phyloP scores from a whole-genome alignment of 35 echinoderm and acorn worm genomes.

The Stichopus chloronotus region DNA sequence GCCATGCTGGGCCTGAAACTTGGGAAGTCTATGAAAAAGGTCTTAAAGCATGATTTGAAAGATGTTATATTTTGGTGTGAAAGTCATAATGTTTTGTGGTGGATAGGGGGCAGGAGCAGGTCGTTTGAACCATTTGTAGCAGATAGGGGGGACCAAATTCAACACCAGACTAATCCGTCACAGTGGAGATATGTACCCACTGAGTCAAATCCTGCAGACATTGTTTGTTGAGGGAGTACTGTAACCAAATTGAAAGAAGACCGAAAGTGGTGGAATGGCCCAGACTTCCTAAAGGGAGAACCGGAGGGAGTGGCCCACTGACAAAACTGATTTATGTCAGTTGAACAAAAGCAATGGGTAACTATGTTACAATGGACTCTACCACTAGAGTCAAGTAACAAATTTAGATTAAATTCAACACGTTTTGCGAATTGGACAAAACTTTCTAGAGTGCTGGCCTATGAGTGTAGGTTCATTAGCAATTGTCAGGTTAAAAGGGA shows the following conservation, averaged over 20 bases:
- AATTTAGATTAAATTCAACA: slow-evolving; percentile 32
- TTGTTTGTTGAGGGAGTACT: not conserved
- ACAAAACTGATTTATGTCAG: slow-evolving; percentile 4
- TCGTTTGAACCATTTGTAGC: slow-evolving; percentile 58
- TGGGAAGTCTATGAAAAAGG: not conserved
- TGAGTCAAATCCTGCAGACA: not conserved
- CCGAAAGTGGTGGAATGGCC: not conserved
- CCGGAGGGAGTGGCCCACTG: not conserved
- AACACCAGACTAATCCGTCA: slow-evolving; percentile 25
- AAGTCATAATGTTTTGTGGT: slow-evolving; percentile 28
- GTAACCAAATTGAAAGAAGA: not conserved
- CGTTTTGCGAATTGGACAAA: slow-evolving; percentile 18
- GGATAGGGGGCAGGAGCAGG: slow-evolving; percentile 25
- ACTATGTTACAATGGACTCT: not conserved
- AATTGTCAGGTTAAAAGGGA: not conserved
- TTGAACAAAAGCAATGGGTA: slow-evolving; percentile 10
- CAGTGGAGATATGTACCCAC: slow-evolving; percentile 53
- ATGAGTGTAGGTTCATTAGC: slow-evolving; percentile 5
- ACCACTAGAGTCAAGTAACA: not conserved
- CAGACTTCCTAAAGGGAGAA: not conserved
- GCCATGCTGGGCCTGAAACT: slow-evolving; percentile 47
- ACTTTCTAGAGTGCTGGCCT: slow-evolving; percentile 26
- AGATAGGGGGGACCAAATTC: slow-evolving; percentile 31
- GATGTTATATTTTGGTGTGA: slow-evolving; percentile 52
- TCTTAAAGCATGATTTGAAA: slow-evolving; percentile 25